A percentile compares a stretch with the other conserved stretches of the same genome.
phyloP scores from a whole-genome alignment of 2,888 invertebrate species.

The Strigamia transsilvanica region DNA sequence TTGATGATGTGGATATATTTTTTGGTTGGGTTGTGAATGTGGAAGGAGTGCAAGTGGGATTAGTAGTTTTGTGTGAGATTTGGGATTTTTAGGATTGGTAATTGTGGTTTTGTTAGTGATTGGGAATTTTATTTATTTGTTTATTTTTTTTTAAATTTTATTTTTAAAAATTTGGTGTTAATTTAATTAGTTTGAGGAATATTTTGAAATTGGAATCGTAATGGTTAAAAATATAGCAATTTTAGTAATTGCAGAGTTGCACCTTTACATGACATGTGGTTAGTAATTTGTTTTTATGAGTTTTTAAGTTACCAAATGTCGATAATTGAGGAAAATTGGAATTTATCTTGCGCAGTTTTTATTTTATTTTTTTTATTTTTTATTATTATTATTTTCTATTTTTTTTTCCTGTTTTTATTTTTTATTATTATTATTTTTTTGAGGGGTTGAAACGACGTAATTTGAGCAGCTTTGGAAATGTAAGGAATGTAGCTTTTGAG shows the following conservation, averaged over 20 bases:
- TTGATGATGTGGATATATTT: background rate
- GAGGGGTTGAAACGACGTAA: conserved; percentile 2
- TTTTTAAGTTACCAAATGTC: background rate
- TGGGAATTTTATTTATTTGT: too few species aligned
- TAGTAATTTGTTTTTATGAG: background rate
- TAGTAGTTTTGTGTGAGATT: background rate
- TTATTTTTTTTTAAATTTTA: too few species aligned
- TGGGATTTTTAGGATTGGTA: background rate
- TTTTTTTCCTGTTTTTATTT: background rate
- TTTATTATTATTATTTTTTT: background rate
- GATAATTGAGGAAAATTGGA: background rate
- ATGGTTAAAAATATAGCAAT: too few species aligned
- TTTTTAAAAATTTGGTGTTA: too few species aligned
- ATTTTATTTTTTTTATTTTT: background rate
- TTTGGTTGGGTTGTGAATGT: background rate
- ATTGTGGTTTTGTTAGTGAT: background rate
- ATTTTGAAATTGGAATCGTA: too few species aligned
- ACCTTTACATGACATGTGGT: too few species aligned
- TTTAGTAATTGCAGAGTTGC: too few species aligned
- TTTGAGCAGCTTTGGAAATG: conserved; percentile 3
- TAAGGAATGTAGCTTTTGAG: background rate
- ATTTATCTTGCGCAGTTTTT: background rate
- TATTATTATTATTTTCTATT: background rate
- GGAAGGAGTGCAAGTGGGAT: background rate
- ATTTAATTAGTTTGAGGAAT: too few species aligned